Evolutionary conservation across 2,113 vertebrate genomes (phyloP).

Genomic region (Carassius carassius): DNA sequence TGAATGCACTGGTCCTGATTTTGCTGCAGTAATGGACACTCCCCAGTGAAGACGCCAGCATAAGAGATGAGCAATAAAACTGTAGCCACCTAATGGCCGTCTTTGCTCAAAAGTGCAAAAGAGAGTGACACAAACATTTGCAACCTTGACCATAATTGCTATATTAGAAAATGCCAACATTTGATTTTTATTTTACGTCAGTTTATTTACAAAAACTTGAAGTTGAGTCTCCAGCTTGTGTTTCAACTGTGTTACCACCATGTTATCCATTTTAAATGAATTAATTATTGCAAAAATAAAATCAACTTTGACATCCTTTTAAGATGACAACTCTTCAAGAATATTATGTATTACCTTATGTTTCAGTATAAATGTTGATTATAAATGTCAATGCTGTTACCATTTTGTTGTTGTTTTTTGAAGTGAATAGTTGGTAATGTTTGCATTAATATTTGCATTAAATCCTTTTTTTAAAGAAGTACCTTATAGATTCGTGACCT

Average conservation of each 20-base stretch:
- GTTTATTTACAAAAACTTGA: no score
- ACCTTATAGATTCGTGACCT: neutral
- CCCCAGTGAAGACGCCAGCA: conserved; percentile 19
- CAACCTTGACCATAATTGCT: neutral
- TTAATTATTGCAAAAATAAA: no score
- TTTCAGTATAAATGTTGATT: neutral
- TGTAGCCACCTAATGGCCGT: neutral
- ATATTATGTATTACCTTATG: neutral
- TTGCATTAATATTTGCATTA: neutral
- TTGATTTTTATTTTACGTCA: no score
- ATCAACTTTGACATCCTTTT: no score
- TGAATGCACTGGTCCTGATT: neutral
- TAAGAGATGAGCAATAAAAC: conserved; percentile 16
- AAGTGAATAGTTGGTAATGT: neutral
- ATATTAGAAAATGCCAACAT: neutral
- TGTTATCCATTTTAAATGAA: no score
- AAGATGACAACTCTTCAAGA: no score
- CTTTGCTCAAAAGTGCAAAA: neutral
- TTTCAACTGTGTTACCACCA: no score
- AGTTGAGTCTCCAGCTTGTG: no score
- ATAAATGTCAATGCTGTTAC: neutral
- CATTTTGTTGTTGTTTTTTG: neutral
- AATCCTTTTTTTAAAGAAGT: neutral
- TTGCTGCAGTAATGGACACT: neutral
- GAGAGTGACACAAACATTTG: neutral